Evolutionary conservation across 2,888 invertebrate genomes (phyloP).

Genomic region (Bembecia ichneumoniformis): DNA sequence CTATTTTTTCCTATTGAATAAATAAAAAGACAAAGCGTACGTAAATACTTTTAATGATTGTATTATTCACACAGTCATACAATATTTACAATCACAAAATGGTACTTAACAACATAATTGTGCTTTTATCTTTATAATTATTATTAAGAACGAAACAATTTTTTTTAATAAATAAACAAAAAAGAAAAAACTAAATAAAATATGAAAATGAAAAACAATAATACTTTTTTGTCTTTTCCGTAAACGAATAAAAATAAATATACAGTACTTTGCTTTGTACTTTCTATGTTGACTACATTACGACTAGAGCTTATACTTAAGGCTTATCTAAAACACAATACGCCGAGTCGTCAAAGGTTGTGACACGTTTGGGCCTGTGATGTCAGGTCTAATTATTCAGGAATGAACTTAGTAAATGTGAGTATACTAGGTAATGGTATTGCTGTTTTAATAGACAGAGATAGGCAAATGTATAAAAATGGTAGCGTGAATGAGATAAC

Average conservation of each 20-base stretch:
- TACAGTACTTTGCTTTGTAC: conserved; percentile 9
- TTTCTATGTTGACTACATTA: conserved; percentile 10
- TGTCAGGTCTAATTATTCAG: no score
- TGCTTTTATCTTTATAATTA: conserved; percentile 43
- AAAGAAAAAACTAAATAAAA: conserved; percentile 33
- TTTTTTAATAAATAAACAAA: conserved; percentile 19
- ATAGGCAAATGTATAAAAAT: no score
- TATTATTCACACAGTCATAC: conserved; percentile 67
- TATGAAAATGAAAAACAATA: conserved; percentile 11
- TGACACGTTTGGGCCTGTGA: no score
- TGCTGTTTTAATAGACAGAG: no score
- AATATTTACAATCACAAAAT: conserved; percentile 63
- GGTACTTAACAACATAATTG: conserved; percentile 65
- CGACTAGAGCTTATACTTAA: conserved; percentile 5
- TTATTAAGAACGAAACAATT: conserved; percentile 20
- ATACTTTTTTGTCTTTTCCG: neutral
- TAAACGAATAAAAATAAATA: conserved; percentile 3
- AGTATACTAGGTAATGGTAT: no score
- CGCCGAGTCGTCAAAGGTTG: no score
- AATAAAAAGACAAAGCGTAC: neutral
- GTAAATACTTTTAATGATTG: conserved; percentile 67
- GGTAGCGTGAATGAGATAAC: no score
- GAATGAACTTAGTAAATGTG: no score
- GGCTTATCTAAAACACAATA: neutral
- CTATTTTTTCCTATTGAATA: neutral